These are phyloP conservation scores for Lepidothrix coronata DNA, from an alignment of 2,113 vertebrate species.

Conservation along the genomic window DNA sequence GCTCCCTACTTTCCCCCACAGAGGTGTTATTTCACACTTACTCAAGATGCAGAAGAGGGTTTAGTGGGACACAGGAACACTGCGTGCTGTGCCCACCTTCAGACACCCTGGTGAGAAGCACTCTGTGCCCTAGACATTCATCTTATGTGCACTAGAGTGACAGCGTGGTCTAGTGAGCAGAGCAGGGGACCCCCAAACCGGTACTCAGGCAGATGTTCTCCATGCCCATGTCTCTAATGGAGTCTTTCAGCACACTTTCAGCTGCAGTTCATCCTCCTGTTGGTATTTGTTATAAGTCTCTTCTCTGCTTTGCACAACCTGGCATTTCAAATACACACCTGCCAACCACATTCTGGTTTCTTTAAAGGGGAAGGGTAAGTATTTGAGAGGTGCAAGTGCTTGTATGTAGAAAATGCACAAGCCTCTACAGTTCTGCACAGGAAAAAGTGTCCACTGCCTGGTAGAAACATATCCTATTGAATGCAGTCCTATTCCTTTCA, in stretches of 20 bases:
- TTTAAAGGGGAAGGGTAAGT: background rate
- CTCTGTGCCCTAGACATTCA: background rate
- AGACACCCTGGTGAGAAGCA: background rate
- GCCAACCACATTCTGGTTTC: background rate
- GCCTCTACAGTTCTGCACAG: background rate
- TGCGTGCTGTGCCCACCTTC: background rate
- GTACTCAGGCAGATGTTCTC: background rate
- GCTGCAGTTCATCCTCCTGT: background rate
- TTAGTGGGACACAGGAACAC: background rate
- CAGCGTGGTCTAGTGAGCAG: background rate
- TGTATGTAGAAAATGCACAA: background rate
- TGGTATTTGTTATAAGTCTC: background rate
- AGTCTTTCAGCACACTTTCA: background rate
- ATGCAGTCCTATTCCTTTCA: background rate
- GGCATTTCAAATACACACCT: background rate
- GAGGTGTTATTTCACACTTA: background rate
- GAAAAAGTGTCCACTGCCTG: background rate
- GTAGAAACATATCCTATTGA: background rate
- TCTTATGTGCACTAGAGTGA: fast-evolving
- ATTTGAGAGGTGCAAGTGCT: background rate
- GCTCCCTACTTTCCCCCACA: background rate
- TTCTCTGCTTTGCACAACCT: background rate
- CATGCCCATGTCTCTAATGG: background rate
- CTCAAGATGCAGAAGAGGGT: background rate
- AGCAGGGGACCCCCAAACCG: background rate